These are phyloP conservation scores for Pholis gunnellus DNA, from an alignment of 2,113 vertebrate genomes.

Conservation along the genomic window DNA sequence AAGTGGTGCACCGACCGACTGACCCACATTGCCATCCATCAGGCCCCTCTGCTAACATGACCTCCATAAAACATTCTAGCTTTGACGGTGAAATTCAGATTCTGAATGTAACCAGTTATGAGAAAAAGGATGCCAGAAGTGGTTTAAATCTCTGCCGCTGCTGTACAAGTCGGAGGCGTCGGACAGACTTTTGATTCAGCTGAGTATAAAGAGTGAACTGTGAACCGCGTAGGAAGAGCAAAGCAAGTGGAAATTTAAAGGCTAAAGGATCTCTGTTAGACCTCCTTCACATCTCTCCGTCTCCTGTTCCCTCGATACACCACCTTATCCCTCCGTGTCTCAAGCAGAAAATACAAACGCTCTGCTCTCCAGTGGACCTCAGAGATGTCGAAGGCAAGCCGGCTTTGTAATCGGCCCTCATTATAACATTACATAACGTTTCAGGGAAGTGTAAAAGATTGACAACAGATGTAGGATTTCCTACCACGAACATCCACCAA, in stretches of 20 bases:
- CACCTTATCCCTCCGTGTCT: not conserved
- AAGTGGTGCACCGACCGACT: not conserved
- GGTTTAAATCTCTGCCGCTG: slow-evolving; percentile 4
- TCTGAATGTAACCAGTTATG: slow-evolving; percentile 2
- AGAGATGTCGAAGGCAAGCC: not conserved
- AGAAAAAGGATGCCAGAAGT: not conserved
- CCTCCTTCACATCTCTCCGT: not conserved
- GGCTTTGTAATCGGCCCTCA: slow-evolving; percentile 52
- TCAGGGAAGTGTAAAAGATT: slow-evolving; percentile 52
- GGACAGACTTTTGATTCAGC: slow-evolving; percentile 25
- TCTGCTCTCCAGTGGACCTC: slow-evolving; percentile 1
- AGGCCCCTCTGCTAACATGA: not conserved
- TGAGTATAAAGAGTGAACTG: slow-evolving; percentile 19
- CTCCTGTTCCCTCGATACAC: not conserved
- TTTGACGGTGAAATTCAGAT: not conserved
- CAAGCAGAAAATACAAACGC: slow-evolving; percentile 24
- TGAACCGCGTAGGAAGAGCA: slow-evolving; percentile 48
- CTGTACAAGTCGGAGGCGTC: slow-evolving; percentile 21
- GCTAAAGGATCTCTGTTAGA: slow-evolving; percentile 8
- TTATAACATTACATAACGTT: slow-evolving; percentile 75
- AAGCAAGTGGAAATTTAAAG: slow-evolving; percentile 28
- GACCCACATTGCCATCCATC: not conserved
- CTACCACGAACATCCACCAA: slow-evolving; percentile 47
- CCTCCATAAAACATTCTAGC: not conserved
- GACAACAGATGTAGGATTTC: slow-evolving; percentile 73